A percentile compares a stretch with the other conserved stretches of the same genome.
Conservation (phyloP, 2,113 vertebrate species). For the Serinus canaria region DNA sequence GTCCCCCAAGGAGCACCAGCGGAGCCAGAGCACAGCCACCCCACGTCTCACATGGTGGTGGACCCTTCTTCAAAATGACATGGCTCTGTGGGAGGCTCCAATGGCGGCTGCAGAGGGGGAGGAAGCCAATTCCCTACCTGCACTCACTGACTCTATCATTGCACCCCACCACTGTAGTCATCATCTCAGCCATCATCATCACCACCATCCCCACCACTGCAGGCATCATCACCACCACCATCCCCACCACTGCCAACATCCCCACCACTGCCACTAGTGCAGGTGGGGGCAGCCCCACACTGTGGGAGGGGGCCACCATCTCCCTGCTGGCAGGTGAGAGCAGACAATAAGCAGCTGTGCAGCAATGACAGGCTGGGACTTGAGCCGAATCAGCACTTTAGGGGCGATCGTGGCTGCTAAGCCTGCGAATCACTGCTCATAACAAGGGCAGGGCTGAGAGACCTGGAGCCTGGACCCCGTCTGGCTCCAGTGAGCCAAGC, state of each 20-base stretch:
- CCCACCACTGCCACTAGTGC: rapidly evolving
- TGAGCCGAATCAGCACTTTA: constrained; percentile 34
- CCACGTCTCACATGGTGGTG: rapidly evolving
- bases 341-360: neutral
- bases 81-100: neutral
- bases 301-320: neutral
- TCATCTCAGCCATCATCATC: too few species aligned
- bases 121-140: neutral
- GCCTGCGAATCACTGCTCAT: neutral
- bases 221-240: too few species aligned
- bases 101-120: neutral
- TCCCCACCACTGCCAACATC: neutral
- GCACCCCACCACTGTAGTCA: neutral
- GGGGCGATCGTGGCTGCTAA: neutral
- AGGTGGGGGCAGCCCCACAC: neutral
- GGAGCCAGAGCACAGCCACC: rapidly evolving
- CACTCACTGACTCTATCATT: neutral
- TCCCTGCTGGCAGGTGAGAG: neutral
- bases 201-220: neutral
- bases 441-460: constrained; percentile 28
- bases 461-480: constrained; percentile 39
- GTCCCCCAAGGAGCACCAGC: neutral
- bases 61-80: neutral
- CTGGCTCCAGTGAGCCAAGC: constrained; percentile 45
- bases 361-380: neutral